Conservation (phyloP, 2,797 vertebrate species). For the Sebastes itinus region DNA sequence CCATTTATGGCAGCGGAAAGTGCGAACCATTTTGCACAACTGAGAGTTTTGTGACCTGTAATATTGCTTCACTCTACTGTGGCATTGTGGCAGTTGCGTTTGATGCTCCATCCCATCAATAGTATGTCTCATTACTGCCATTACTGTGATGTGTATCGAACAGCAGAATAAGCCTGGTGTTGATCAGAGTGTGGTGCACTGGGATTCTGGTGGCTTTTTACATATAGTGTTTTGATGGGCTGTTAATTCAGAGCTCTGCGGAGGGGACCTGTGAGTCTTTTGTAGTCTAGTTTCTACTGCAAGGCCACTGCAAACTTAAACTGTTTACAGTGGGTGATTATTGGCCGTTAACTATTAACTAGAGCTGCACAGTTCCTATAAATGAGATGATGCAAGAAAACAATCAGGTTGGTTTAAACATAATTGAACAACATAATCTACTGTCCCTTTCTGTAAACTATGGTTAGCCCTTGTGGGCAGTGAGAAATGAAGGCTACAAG, state of each 20-base stretch:
- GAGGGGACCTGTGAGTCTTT: neutral
- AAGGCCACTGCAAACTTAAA: neutral
- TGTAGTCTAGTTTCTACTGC: neutral
- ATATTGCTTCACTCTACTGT: neutral
- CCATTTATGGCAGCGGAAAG: neutral
- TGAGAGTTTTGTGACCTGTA: neutral
- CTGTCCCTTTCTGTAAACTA: neutral
- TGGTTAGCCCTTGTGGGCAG: neutral
- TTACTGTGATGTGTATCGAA: neutral
- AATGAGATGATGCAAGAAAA: neutral
- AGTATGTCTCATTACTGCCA: neutral
- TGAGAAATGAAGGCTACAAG: neutral
- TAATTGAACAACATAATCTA: neutral
- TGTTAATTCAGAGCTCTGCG: conserved; percentile 5
- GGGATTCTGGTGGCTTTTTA: conserved; percentile 29
- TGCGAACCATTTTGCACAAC: neutral
- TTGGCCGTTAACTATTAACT: neutral
- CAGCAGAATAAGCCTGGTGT: conserved; percentile 8
- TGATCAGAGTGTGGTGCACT: conserved; percentile 41
- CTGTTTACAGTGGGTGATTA: neutral
- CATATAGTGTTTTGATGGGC: conserved; percentile 5
- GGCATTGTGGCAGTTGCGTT: neutral
- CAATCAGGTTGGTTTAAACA: neutral
- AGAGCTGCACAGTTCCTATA: neutral
- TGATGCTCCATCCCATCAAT: neutral